Conservation (phyloP, 2,797 vertebrate genomes). For the Fringilla coelebs region DNA sequence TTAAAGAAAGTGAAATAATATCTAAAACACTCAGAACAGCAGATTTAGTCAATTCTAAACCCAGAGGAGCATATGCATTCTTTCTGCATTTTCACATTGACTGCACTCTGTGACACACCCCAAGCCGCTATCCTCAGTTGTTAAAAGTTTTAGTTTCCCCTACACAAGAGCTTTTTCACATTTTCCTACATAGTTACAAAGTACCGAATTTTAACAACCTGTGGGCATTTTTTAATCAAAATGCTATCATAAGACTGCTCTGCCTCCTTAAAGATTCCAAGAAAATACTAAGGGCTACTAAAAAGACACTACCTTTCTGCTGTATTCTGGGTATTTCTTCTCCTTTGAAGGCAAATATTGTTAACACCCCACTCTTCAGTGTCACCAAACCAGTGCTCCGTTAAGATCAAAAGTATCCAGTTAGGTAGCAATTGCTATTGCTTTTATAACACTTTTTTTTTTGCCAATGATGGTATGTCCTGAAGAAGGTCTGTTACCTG, state of each 20-base stretch:
- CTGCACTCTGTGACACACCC: not conserved
- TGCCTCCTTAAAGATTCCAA: not conserved
- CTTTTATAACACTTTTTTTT: not conserved
- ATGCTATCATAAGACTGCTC: not conserved
- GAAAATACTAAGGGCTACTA: not conserved
- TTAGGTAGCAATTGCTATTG: rapidly evolving
- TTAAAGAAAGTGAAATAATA: not conserved
- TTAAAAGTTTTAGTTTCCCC: not conserved
- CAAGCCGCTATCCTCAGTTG: rapidly evolving
- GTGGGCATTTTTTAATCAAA: not conserved
- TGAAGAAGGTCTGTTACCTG: not conserved
- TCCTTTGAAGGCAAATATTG: not conserved
- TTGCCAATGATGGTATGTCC: rapidly evolving
- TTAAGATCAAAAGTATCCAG: not conserved
- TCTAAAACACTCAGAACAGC: not conserved
- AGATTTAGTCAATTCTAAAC: not conserved
- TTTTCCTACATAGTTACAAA: not conserved
- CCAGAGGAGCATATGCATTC: rapidly evolving
- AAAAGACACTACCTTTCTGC: not conserved
- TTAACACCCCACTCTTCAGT: not conserved
- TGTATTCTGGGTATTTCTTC: not conserved
- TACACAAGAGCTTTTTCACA: not conserved
- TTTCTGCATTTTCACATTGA: not conserved
- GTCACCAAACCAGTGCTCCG: not conserved
- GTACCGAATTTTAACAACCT: not conserved